Base-by-base conservation (phyloP, 2,797 vertebrate genomes). In the Mormyrus hasselquistii region DNA sequence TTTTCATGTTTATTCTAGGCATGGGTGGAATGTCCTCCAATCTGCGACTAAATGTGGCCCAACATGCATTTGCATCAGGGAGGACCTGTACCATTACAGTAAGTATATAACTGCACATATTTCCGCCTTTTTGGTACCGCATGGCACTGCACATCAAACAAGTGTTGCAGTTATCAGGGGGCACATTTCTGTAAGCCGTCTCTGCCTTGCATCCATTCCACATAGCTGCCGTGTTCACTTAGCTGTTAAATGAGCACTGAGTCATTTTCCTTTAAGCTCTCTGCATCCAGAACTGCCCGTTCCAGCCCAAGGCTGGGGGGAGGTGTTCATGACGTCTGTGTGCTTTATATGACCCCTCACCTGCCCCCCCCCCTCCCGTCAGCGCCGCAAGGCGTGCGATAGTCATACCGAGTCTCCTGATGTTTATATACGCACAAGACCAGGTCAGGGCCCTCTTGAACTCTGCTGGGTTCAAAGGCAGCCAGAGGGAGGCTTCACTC, bases 391-490 rank as follows among this genome's bases (percentile, higher is more conserved):
- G 73, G 34, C 73, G 19, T 79, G 73, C 14, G 14, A 79, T 44
- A 79, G 34, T 88, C 59, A 47, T 76, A 69, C 59, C 76, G 59
- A 44, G 57, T 41, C 73, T 79, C 86, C 65, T 88, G 62, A 52
- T 50, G 87, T 53, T 12, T 47, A 53, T 52, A 52, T 34, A 69
- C 52, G 49, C 87, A 50, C n/a, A 41, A 76, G 87, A 88, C 83
- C 19, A 84, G 88, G 59, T 16, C 47, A 62, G 83, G 73, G 7
- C 16, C 73, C 73, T 41, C 73, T 79, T 79, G 73, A 79, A n/a
- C 73, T 76, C 50, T 16, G 85, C 86, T 79, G 87, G 76, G 47
- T 47, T 62, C 83, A 50, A 14, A 44, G 19, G 10, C 47, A n/a
- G 38, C 49, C 7, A 44, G 38, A n/a, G 25, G 86, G 53, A 50